Evolutionary conservation across 2,113 vertebrate genomes (phyloP).

Genomic region (Corythoichthys haematopterus): DNA sequence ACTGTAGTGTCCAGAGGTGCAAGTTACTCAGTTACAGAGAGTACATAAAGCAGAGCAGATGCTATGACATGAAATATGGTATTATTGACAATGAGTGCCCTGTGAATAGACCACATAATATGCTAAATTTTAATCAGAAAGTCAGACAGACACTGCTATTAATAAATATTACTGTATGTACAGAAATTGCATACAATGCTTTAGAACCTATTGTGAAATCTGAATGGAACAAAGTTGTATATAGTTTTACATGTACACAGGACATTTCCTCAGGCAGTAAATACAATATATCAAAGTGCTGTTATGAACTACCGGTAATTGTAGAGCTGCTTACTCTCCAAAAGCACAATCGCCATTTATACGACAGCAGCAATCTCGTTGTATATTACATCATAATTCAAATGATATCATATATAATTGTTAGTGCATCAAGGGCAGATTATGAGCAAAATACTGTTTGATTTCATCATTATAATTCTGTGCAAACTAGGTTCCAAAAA

Average conservation of each 20-base stretch:
- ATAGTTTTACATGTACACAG: constrained; percentile 31
- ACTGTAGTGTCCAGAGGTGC: background rate
- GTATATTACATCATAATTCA: constrained; percentile 21
- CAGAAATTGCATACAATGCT: constrained; percentile 54
- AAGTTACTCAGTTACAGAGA: background rate
- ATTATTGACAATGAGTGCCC: background rate
- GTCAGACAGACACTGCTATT: constrained; percentile 14
- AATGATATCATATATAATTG: constrained; percentile 8
- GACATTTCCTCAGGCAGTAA: constrained; percentile 26
- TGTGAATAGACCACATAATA: background rate
- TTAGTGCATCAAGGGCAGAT: constrained; percentile 13
- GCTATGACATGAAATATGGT: background rate
- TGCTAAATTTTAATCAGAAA: background rate
- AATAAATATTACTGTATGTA: constrained; percentile 20
- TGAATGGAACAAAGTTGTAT: constrained; percentile 48
- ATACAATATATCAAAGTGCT: constrained; percentile 40
- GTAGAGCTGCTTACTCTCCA: constrained; percentile 30
- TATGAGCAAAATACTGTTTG: constrained; percentile 8
- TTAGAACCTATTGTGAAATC: constrained; percentile 39
- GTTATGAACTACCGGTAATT: constrained; percentile 21
- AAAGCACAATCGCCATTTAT: constrained; percentile 35
- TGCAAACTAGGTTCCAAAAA: constrained; percentile 3
- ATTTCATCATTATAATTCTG: background rate
- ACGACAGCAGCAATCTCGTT: constrained; percentile 29
- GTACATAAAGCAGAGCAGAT: background rate